A percentile compares a stretch with the other conserved stretches of the same genome.
These are phyloP conservation scores for Brachirus orientalis DNA, from an alignment of 2,113 vertebrate species.

Conservation along the genomic window DNA sequence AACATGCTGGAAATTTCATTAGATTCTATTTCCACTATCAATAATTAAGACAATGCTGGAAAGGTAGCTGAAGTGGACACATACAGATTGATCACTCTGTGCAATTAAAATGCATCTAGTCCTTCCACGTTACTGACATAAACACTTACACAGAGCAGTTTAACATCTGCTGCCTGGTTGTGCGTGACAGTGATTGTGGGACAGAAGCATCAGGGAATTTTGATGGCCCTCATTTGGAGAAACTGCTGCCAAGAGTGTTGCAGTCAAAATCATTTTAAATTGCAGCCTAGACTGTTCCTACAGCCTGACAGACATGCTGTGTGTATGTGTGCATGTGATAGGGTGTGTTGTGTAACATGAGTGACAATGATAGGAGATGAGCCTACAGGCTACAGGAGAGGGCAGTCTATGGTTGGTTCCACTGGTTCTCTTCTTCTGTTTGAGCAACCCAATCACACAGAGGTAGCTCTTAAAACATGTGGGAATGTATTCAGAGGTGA, in stretches of 20 bases:
- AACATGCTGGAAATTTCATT: constrained; percentile 91
- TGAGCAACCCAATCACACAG: background rate
- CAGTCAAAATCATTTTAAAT: constrained; percentile 38
- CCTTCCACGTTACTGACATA: background rate
- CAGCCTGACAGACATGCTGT: constrained; percentile 1
- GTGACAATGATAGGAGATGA: constrained; percentile 29
- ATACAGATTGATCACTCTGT: constrained; percentile 10
- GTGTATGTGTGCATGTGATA: background rate
- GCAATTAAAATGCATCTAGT: constrained; percentile 12
- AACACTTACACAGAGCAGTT: background rate
- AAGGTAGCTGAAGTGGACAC: constrained; percentile 1
- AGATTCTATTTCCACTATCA: constrained; percentile 88
- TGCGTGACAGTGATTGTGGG: constrained; percentile 31
- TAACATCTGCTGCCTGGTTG: constrained; percentile 22
- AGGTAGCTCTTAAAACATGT: background rate
- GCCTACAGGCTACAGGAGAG: too few species aligned
- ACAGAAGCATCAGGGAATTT: constrained; percentile 29
- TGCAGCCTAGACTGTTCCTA: constrained; percentile 17
- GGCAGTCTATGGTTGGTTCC: constrained; percentile 13
- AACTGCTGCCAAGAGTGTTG: constrained; percentile 23
- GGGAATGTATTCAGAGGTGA: too few species aligned
- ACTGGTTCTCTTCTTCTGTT: background rate
- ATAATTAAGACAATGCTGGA: constrained; percentile 88
- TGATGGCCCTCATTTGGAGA: constrained; percentile 41
- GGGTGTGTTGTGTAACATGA: constrained; percentile 4